Conservation (phyloP, 2,888 invertebrate genomes). For the Imbricaverruca yamaguchii region DNA sequence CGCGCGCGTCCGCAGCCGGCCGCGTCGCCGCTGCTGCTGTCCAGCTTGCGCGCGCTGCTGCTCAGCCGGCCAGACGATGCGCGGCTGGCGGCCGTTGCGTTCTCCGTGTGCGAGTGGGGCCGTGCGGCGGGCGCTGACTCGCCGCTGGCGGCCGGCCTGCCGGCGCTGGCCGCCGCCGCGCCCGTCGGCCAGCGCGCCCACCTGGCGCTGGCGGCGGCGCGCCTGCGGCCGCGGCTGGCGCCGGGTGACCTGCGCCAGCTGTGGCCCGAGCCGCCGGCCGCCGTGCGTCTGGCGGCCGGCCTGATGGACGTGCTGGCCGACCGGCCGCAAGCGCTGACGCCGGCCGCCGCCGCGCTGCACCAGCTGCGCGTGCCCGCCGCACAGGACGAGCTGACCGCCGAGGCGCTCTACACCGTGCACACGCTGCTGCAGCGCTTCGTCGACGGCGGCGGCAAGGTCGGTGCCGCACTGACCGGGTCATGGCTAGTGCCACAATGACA, state of each 20-base stretch:
- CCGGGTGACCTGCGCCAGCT: background rate
- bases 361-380: background rate
- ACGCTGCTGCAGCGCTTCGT: background rate
- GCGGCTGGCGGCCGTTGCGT: background rate
- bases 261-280: background rate
- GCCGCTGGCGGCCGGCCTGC: background rate
- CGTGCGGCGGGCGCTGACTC: background rate
- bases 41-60: background rate
- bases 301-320: background rate
- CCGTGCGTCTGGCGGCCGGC: background rate
- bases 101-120: background rate
- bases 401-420: conserved; percentile 1
- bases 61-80: background rate
- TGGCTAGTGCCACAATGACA: background rate
- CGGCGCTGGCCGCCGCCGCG: background rate
- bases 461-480: background rate
- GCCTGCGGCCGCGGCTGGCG: background rate
- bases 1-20: background rate
- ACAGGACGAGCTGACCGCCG: background rate
- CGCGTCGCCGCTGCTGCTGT: background rate
- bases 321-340: background rate
- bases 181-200: background rate
- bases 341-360: background rate
- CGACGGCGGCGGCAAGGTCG: background rate
- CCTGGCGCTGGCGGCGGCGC: background rate